phyloP scores from a whole-genome alignment of 2,113 vertebrate genomes.

The Prionailurus viverrinus region DNA sequence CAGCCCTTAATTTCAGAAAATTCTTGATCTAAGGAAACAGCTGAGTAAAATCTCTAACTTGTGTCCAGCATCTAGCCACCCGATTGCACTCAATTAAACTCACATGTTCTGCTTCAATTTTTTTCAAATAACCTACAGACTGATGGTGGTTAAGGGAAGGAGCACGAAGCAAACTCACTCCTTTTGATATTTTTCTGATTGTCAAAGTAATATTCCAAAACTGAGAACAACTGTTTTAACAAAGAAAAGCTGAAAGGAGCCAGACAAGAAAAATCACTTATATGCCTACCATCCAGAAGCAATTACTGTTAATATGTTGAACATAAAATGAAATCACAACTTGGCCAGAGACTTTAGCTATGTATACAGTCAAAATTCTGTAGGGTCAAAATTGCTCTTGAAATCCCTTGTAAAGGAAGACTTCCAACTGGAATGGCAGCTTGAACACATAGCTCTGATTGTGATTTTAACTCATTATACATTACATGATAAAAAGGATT shows the following conservation, averaged over 20 bases:
- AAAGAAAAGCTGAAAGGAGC: neutral
- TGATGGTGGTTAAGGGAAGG: neutral
- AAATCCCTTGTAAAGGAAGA: neutral
- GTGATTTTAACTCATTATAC: neutral
- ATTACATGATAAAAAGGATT: neutral
- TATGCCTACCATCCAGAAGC: neutral
- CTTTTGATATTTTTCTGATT: conserved; percentile 52
- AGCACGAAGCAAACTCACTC: neutral
- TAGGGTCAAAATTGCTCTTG: neutral
- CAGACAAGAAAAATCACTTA: conserved; percentile 6
- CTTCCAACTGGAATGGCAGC: neutral
- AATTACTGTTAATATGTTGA: conserved; percentile 5
- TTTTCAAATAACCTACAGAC: neutral
- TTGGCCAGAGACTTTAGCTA: neutral
- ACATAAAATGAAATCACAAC: conserved; percentile 9
- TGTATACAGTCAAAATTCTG: neutral
- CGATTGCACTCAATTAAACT: neutral
- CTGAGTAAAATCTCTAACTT: neutral
- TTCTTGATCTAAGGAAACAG: neutral
- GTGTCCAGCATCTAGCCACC: neutral
- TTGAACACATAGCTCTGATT: neutral
- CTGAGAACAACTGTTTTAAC: neutral
- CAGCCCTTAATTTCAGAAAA: conserved; percentile 18
- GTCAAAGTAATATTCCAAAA: conserved; percentile 44
- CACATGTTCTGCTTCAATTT: neutral